Base-by-base conservation (phyloP, 2,888 invertebrate species). In the Ephialtes manifestator region DNA sequence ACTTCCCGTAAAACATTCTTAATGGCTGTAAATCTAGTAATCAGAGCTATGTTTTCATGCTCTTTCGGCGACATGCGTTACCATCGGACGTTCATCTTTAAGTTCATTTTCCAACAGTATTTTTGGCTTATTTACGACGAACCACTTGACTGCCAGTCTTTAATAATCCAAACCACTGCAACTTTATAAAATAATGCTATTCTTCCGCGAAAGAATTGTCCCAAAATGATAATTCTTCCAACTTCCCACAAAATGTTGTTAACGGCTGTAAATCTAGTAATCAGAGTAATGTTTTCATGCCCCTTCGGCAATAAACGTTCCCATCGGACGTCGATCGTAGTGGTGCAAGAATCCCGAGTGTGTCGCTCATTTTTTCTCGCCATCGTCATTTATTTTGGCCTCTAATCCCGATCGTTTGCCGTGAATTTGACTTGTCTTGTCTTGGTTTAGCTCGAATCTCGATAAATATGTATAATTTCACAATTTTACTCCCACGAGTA, bases 1-100 rank as follows among this genome's bases (percentile, higher is more conserved):
- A 4, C 4, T 11, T 4, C 11, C 58, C 58, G 15, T 13, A 28
- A 58, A n/a, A 58, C 2, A 24, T 51, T 18, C 3, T 13, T 63
- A 18, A 35, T 18, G n/a, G 15, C 35, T 63, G 4, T 63, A 63
- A 63, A 63, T 13, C 31, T n/a, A n/a, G 35, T 63, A 63, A 63
- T n/a, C 60, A 18, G 35, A 63, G 35, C 8, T 10, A 63, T 65
- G 43, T 20, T 43, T 20, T 65, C 65, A 39, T 65, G 20, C 39
- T 13, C 18, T 13, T 10, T 18, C 18, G 39, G 43, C 55, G 11
- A 70, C 70, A 67, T 65, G 55, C 28, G 28, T 53, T 53, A 1
- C 53, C 31, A 48, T 35, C 65, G 55, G 11, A 28, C 35, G 15
- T 60, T 2, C 1, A 24, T 24, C 24, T 24, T 24, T 24, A 24